Base-by-base conservation (phyloP, 2,113 vertebrate species). In the Rhynchomys soricoides region DNA sequence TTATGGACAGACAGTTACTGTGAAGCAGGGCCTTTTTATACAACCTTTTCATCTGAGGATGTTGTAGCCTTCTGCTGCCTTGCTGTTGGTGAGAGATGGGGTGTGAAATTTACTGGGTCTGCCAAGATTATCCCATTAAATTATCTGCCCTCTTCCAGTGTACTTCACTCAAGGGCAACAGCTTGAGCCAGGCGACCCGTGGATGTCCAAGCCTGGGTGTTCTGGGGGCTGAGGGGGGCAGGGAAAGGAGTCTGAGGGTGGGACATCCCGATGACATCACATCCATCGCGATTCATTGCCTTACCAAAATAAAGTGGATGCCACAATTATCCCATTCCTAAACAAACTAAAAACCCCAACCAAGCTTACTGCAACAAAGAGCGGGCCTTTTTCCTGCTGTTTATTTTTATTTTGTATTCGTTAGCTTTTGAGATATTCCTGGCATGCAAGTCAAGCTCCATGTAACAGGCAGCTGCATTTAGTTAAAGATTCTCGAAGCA, bases 401-500 rank as follows among this genome's bases (percentile, higher is more conserved):
- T 96, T 97, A 94, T 97, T 98, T 98, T 98, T 96, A 97, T 98
- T 98, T 98, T 97, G 97, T 96, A 96, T 95, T 98, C 98, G 95
- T 97, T 97, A 98, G 97, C 97, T 98, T 98, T 97, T 97, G 98
- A 93, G 96, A 86, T 93, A 98, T 98, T 98, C 97, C 98, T 98
- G 98, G 98, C 98, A 98, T 93, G 97, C 96, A 81, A 97, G 98
- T 95, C 97, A 96, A 95, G 95, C 86, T 66, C 97, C 78, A 40
- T 48, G 97, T 96, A 98, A 93, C 97, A 97, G 98, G 98, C 98
- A 98, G 98, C 98, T 99, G 98, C 98, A 86, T 96, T 98, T 96
- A 97, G 98, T 99, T 98, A 98, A 96, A 88, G 95, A 86, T 55
- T 98, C 97, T 95, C 21, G 19, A 98, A 97, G 95, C 86, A 64